Percentiles rank a stretch among this genome's conserved stretches.
These are phyloP conservation scores for Panagrolaimus sp. DNA, from an alignment of 1,140 invertebrate species.

Conservation along the genomic window DNA sequence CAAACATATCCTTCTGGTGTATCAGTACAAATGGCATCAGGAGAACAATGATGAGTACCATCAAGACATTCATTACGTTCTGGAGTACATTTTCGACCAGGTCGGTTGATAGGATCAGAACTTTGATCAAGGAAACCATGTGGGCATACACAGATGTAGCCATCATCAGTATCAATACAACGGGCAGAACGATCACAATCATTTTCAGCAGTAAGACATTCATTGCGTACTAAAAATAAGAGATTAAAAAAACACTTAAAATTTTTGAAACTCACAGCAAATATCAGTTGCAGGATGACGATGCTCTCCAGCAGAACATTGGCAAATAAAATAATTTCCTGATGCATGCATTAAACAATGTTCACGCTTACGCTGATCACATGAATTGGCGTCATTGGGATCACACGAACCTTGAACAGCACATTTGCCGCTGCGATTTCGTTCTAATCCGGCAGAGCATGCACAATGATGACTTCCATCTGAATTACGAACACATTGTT, in stretches of 20 bases:
- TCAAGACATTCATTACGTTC: conserved; percentile 51
- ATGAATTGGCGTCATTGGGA: conserved; percentile 36
- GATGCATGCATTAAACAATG: conserved; percentile 48
- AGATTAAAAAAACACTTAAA: not conserved
- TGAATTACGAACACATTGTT: conserved; percentile 27
- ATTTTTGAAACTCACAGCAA: conserved; percentile 46
- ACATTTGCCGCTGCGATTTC: conserved; percentile 47
- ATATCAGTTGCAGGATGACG: conserved; percentile 55
- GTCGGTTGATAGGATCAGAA: conserved; percentile 46
- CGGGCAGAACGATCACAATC: conserved; percentile 52
- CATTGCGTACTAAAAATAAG: conserved; percentile 51
- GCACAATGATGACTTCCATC: conserved; percentile 27
- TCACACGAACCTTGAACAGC: conserved; percentile 52
- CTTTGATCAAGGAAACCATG: conserved; percentile 48
- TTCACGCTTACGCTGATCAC: conserved; percentile 53
- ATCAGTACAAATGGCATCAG: conserved; percentile 59
- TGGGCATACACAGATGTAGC: conserved; percentile 52
- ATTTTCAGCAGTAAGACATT: conserved; percentile 47
- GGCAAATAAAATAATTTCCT: conserved; percentile 56
- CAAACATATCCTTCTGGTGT: conserved; percentile 57
- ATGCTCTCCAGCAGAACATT: conserved; percentile 43
- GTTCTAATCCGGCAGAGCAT: conserved; percentile 42
- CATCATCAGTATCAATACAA: conserved; percentile 57
- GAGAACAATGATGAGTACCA: conserved; percentile 53
- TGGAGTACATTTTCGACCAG: conserved; percentile 51